Conservation (phyloP, 2,888 invertebrate species). For the Holacanthella duospinosa region DNA sequence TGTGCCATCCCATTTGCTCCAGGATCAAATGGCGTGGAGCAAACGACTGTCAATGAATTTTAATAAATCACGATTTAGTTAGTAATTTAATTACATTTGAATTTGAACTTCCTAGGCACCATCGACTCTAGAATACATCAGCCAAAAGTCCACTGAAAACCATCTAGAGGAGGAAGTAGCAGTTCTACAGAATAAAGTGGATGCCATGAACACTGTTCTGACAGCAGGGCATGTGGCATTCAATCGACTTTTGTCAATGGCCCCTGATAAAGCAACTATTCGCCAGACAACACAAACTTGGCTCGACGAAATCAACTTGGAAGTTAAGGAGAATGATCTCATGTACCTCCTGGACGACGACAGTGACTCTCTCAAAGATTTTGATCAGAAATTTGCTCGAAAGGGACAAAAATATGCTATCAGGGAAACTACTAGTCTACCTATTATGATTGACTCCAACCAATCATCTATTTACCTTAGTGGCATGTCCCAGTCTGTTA, state of each 20-base stretch:
- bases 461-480: neutral
- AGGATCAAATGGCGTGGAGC: too few relatives aligned
- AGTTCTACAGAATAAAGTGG: neutral
- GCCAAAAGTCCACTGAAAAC: neutral
- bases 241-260: neutral
- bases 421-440: neutral
- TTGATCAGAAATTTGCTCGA: neutral
- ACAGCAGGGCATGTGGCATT: neutral
- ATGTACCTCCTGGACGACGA: neutral
- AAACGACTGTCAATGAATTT: too few relatives aligned
- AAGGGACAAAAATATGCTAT: neutral
- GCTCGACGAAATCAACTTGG: neutral
- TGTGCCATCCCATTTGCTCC: too few relatives aligned
- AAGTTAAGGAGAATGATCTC: neutral
- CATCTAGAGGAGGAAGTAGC: neutral
- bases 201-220: neutral
- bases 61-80: too few relatives aligned
- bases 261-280: neutral
- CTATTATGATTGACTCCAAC: neutral
- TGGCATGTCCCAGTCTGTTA: neutral
- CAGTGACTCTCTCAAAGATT: neutral
- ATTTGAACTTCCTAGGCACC: conserved; percentile 6
- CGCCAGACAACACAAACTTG: neutral
- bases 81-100: neutral
- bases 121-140: conserved; percentile 2